phyloP scores from a whole-genome alignment of 2,113 vertebrate species.

The Paracanthobrama guichenoti region DNA sequence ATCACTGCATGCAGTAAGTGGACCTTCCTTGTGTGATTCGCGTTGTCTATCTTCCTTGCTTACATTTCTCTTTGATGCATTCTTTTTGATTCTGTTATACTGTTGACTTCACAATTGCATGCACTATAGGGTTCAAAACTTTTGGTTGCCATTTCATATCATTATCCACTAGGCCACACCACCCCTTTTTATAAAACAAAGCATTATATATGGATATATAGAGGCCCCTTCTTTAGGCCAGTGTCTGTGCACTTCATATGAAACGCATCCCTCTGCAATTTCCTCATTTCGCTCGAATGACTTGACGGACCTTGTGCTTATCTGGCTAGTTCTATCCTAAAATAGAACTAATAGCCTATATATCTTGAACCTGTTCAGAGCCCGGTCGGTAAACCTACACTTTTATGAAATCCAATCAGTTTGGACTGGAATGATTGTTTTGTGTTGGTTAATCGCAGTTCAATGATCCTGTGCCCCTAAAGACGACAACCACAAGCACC shows the following conservation, averaged over 20 bases:
- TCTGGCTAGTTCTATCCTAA: constrained; percentile 9
- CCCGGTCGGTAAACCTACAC: constrained; percentile 4
- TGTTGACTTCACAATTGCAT: background rate
- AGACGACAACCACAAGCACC: constrained; percentile 60
- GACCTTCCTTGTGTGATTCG: background rate
- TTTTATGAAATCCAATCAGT: constrained; percentile 45
- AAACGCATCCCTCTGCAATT: constrained; percentile 24
- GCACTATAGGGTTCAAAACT: background rate
- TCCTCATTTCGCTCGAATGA: constrained; percentile 20
- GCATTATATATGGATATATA: background rate
- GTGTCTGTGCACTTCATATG: background rate
- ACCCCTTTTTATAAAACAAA: background rate
- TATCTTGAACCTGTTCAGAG: constrained; percentile 31
- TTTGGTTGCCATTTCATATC: background rate
- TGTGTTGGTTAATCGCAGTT: constrained; percentile 42
- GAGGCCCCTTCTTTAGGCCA: background rate
- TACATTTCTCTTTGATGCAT: background rate
- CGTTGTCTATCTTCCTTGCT: background rate
- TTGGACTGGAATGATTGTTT: constrained; percentile 44
- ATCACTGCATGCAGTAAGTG: background rate
- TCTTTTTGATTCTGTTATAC: background rate
- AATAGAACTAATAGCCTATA: constrained; percentile 53
- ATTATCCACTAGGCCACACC: background rate
- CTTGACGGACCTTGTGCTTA: constrained; percentile 32
- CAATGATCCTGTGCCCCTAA: constrained; percentile 19